Evolutionary conservation across 1,140 invertebrate species (phyloP).

Genomic region (Camponotus pennsylvanicus): DNA sequence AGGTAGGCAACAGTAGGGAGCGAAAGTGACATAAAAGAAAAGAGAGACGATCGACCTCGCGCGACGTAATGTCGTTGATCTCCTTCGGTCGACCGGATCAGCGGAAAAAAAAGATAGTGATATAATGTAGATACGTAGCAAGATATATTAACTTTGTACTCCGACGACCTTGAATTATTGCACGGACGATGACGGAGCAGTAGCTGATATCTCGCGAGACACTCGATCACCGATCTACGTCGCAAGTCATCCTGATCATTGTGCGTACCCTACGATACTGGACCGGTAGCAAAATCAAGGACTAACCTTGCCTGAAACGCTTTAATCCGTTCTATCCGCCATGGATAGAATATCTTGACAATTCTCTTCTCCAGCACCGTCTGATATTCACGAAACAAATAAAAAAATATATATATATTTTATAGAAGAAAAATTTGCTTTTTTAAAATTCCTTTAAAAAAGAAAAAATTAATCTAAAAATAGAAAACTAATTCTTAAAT

Average conservation of each 20-base stretch:
- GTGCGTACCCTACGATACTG: conserved; percentile 64
- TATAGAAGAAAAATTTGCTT: neutral
- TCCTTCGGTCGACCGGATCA: conserved; percentile 59
- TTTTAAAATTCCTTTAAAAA: neutral
- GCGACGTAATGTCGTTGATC: conserved; percentile 69
- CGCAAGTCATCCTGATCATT: conserved; percentile 73
- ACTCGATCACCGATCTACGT: conserved; percentile 65
- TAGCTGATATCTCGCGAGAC: conserved; percentile 74
- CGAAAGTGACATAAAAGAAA: conserved; percentile 57
- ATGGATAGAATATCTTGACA: conserved; percentile 27
- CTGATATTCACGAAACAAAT: conserved; percentile 5
- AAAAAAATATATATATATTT: too few species aligned
- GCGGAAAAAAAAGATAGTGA: conserved; percentile 46
- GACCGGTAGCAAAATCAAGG: conserved; percentile 71
- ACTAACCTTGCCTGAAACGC: conserved; percentile 61
- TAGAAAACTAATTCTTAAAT: neutral
- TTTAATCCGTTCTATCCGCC: conserved; percentile 55
- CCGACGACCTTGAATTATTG: conserved; percentile 72
- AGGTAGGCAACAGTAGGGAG: conserved; percentile 54
- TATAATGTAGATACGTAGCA: conserved; percentile 66
- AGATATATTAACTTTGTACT: conserved; percentile 71
- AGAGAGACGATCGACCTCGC: conserved; percentile 66
- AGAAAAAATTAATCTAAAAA: neutral
- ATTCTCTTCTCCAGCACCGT: conserved; percentile 35
- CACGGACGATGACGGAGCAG: conserved; percentile 69